Evolutionary conservation across 1,140 invertebrate species (phyloP).

Genomic region (Megalopta genalis): DNA sequence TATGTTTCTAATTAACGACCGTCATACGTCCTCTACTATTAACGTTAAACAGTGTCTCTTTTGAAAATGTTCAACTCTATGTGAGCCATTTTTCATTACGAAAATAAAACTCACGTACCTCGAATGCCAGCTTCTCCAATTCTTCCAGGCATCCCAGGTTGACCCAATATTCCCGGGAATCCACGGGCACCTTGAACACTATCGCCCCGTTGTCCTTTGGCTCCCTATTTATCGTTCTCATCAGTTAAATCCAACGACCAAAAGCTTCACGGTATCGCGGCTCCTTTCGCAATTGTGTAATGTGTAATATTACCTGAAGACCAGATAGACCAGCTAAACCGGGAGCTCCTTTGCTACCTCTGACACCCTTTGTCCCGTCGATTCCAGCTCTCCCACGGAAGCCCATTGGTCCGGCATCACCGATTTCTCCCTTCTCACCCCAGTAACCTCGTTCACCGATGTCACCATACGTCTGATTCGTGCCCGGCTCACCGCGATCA

Average conservation of each 20-base stretch:
- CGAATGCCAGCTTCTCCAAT: conserved; percentile 79
- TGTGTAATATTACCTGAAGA: conserved; percentile 60
- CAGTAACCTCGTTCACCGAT: conserved; percentile 71
- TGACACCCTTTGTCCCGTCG: conserved; percentile 79
- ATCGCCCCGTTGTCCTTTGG: conserved; percentile 75
- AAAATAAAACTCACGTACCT: conserved; percentile 55
- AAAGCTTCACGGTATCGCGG: neutral
- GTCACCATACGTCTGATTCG: conserved; percentile 74
- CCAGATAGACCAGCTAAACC: conserved; percentile 71
- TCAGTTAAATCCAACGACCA: neutral
- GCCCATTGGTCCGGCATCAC: conserved; percentile 74
- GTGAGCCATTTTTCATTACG: too few relatives aligned
- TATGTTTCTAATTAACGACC: too few relatives aligned
- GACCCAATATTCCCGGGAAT: conserved; percentile 77
- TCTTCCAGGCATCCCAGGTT: conserved; percentile 76
- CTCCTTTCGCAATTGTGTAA: too few relatives aligned
- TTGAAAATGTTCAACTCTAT: too few relatives aligned
- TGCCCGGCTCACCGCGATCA: conserved; percentile 77
- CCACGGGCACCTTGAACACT: conserved; percentile 77
- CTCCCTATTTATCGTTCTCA: conserved; percentile 58
- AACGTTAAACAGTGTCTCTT: too few relatives aligned
- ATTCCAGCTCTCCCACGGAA: conserved; percentile 76
- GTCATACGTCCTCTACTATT: too few relatives aligned
- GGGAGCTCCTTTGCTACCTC: conserved; percentile 80
- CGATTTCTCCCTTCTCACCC: conserved; percentile 73